Evolutionary conservation across 1,140 invertebrate genomes (phyloP), one percentile per base, ranked within the genome.

Genomic region (Holotrichia oblita): DNA sequence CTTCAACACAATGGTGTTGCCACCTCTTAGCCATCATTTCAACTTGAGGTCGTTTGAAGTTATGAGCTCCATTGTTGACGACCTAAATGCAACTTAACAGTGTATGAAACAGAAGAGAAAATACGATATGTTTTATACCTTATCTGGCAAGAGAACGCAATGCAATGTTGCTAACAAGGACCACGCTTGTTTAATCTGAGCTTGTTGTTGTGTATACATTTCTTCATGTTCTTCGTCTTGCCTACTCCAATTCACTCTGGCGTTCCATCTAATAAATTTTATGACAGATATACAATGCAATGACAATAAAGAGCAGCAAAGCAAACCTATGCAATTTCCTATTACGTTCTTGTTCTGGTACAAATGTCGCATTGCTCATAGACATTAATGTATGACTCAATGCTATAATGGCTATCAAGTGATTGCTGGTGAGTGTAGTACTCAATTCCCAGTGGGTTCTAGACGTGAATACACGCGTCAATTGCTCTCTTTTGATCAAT

Each of bases 1-100:
- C 96, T 89, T 99, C 98, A 7, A 99, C 90, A 88, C 98, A 99
- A 80, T 98, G 94, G 89, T 99, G 98, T 87, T 99, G 98, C 98
- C 98, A 99, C 64, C 97, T 90, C 27, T 97, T 91, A 9, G 98
- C 98, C 89, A 99, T 92, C 92, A 99, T 97, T 87, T 99, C 98
- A 0, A 99, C 95, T 87, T 97, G 94, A 0, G 97, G 97, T 22
- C 95, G 90, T 85, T 98, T 97, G 85, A 97, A 99, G 76, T 92
- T 91, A 80, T 93, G 93, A 0, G 92, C 91, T 24, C 95, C 95
- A 80, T 90, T 81, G 80, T 83, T 82, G 0, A 85, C 83, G 6
- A 86, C 85, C 83, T 84, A 79, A 22, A 48, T 24, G 81, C 64
- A 77, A 75, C n/a, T 76, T 59, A 69, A 14, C 3, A 8, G 24